Evolutionary conservation across 2,797 vertebrate species (phyloP), one percentile per base, ranked within the genome.

Genomic region (Chaunax sp.): DNA sequence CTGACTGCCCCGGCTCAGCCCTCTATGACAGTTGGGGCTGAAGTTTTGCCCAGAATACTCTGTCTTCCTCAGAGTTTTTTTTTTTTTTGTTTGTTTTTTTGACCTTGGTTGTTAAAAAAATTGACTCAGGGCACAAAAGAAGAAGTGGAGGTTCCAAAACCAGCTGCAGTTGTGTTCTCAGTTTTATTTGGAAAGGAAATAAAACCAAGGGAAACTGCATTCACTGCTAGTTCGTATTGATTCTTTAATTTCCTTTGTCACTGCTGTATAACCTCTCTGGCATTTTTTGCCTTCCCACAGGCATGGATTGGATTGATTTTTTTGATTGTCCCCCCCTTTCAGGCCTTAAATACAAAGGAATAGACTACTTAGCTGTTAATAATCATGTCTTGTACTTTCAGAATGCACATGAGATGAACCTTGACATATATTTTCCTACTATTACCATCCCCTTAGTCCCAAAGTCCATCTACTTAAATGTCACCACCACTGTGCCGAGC

Each of bases 1-100:
- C 70, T 51, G 50, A 51, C 81, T 72, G 70, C 69, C 55, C 79
- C 6, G 11, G 23, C 69, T 74, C 58, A 80, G 72, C 77, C 55
- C 71, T 60, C 64, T 69, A 63, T 82, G 82, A 89, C 85, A 75
- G 82, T 64, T 23, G 0, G 23, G 26, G 25, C 64, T 25, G 47
- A 78, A 50, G 74, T 57, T 77, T 61, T 64, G 53, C 63, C 64
- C 61, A 62, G 30, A 85, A 78, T 73, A 69, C 78, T 78, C 57
- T 56, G 19, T 73, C 65, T 33, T 80, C 78, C 68, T 68, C 50
- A 12, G 22, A 23, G 26, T 56, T 58, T 61, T 25, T 47, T 0
- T 62, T 80, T 67, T 53, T 69, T 58, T 69, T 65, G 54, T 68
- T 59, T 72, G n/a, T 58, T 69, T 65, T 56, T 68, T 59, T 72